phyloP scores from a whole-genome alignment of 2,797 vertebrate genomes.

The Pseudomugil gertrudae region DNA sequence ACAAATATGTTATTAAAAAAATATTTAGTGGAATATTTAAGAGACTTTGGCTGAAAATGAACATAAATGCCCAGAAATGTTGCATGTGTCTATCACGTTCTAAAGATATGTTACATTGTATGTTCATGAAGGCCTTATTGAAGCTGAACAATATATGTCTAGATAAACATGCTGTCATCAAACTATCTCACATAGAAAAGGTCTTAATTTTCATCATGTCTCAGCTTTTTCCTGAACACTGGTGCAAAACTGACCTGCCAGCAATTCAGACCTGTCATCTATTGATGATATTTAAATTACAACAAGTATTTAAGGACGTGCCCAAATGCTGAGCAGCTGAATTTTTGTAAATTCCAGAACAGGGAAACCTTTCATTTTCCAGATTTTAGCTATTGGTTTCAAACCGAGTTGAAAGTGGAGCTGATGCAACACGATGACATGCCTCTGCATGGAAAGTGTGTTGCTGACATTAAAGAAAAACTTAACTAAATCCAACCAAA shows the following conservation, averaged over 20 bases:
- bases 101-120: background rate
- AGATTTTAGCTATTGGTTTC: background rate
- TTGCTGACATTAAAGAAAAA: background rate
- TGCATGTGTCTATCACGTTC: too few species aligned
- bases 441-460: too few species aligned
- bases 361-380: background rate
- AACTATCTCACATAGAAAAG: background rate
- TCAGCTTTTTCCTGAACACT: background rate
- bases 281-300: too few species aligned
- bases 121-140: background rate
- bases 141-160: background rate
- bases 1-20: too few species aligned
- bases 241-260: background rate
- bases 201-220: background rate
- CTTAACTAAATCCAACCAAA: constrained; percentile 1
- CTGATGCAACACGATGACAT: background rate
- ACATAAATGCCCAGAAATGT: too few species aligned
- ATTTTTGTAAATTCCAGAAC: too few species aligned
- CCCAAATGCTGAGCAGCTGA: too few species aligned
- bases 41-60: too few species aligned
- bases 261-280: too few species aligned
- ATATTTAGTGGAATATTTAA: too few species aligned
- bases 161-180: background rate
- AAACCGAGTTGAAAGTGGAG: background rate
- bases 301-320: too few species aligned